Evolutionary conservation across 2,888 invertebrate species (phyloP).

Genomic region (Protodeltote pygarga): DNA sequence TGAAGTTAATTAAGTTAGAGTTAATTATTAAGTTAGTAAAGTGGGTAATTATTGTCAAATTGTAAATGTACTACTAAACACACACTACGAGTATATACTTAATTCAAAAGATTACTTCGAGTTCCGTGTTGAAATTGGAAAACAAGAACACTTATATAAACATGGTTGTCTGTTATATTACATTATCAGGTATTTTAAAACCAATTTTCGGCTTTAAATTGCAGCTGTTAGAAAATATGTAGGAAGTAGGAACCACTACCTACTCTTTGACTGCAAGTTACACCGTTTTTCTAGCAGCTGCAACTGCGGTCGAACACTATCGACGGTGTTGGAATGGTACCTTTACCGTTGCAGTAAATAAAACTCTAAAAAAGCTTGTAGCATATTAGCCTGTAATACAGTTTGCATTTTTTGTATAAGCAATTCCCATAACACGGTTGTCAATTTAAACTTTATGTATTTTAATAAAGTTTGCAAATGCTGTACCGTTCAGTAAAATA

Average conservation of each 20-base stretch:
- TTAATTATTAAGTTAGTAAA: too few species aligned
- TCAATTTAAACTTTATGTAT: neutral
- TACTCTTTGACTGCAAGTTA: too few species aligned
- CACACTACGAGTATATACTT: too few species aligned
- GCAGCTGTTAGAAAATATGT: too few species aligned
- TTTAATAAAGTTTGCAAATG: neutral
- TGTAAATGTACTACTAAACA: too few species aligned
- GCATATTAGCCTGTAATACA: conserved; percentile 12
- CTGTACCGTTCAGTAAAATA: neutral
- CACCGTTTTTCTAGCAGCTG: too few species aligned
- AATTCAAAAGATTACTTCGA: neutral
- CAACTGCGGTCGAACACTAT: too few species aligned
- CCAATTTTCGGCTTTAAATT: too few species aligned
- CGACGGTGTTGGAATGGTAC: too few species aligned
- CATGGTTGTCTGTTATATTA: neutral
- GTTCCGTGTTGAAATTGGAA: neutral
- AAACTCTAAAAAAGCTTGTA: neutral
- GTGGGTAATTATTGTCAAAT: neutral
- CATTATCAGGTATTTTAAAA: neutral
- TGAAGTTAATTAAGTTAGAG: too few species aligned
- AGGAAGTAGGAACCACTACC: too few species aligned
- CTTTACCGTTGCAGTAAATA: neutral
- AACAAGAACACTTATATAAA: neutral
- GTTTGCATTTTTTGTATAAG: conserved; percentile 19
- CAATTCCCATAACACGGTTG: conserved; percentile 7